phyloP scores from a whole-genome alignment of 2,113 vertebrate species.

The Gnathonemus echidnorhynchus region DNA sequence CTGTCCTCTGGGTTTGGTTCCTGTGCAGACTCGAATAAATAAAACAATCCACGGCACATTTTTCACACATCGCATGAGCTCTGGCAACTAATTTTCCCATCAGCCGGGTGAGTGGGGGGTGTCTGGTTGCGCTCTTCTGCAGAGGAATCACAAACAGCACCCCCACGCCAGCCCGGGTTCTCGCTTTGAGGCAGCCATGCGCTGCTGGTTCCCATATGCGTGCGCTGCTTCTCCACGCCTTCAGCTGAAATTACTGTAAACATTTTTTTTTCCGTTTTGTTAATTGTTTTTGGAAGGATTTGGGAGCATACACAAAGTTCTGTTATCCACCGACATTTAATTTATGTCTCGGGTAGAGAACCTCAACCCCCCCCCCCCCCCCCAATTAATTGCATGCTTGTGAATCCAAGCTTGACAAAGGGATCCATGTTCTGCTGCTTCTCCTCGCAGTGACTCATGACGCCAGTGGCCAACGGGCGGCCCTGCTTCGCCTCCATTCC shows the following conservation, averaged over 20 bases:
- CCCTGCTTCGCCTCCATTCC: neutral
- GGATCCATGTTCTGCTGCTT: neutral
- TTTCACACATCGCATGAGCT: neutral
- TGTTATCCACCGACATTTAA: neutral
- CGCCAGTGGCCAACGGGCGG: neutral
- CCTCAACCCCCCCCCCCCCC: neutral
- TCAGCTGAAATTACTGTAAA: neutral
- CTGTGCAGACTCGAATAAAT: slow-evolving; percentile 2
- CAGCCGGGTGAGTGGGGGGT: slow-evolving; percentile 10
- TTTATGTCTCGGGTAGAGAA: neutral
- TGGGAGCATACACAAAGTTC: neutral
- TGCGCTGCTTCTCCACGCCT: neutral
- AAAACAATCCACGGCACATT: neutral
- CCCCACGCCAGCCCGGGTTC: neutral
- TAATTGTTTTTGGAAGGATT: neutral
- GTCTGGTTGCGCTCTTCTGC: slow-evolving; percentile 34
- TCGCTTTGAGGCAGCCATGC: neutral
- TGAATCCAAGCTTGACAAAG: neutral
- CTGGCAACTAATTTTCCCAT: neutral
- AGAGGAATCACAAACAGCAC: slow-evolving; percentile 38
- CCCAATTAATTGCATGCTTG: neutral
- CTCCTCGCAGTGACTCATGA: neutral
- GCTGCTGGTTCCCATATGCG: neutral
- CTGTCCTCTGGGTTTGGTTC: neutral
- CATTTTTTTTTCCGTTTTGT: neutral